A percentile compares a stretch with the other conserved stretches of the same genome.
Conservation (phyloP, 2,113 vertebrate species). For the Heteronetta atricapilla region DNA sequence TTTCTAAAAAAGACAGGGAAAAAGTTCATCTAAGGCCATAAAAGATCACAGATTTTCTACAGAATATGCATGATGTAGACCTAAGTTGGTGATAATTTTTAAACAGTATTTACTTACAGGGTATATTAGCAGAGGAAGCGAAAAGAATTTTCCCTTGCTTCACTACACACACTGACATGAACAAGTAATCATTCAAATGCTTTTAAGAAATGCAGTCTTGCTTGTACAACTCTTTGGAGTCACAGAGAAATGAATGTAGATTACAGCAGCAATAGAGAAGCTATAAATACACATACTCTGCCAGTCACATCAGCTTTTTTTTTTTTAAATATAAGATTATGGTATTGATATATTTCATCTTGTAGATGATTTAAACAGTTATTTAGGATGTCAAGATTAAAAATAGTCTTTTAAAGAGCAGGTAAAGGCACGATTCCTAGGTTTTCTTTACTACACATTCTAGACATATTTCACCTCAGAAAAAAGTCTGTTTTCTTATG, state of each 20-base stretch:
- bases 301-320: conserved; percentile 50
- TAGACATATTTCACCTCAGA: neutral
- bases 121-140: neutral
- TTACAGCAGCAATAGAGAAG: conserved; percentile 69
- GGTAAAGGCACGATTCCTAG: conserved; percentile 28
- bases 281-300: conserved; percentile 67
- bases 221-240: conserved; percentile 50
- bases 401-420: conserved; percentile 61
- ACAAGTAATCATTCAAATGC: conserved; percentile 67
- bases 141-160: conserved; percentile 38
- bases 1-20: neutral
- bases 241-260: conserved; percentile 69
- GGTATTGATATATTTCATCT: conserved; percentile 64
- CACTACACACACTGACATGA: conserved; percentile 44
- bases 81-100: conserved; percentile 21
- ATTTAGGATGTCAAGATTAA: conserved; percentile 71
- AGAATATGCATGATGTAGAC: neutral
- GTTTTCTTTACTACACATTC: conserved; percentile 12
- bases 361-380: conserved; percentile 53
- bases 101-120: conserved; percentile 38
- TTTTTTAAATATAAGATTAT: conserved; percentile 48
- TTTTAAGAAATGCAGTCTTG: conserved; percentile 65
- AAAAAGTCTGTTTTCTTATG: neutral
- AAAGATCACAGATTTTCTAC: neutral
- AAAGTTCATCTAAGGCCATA: conserved; percentile 29